Conservation (phyloP, 2,888 invertebrate genomes). For the Drosophila algonquin region DNA sequence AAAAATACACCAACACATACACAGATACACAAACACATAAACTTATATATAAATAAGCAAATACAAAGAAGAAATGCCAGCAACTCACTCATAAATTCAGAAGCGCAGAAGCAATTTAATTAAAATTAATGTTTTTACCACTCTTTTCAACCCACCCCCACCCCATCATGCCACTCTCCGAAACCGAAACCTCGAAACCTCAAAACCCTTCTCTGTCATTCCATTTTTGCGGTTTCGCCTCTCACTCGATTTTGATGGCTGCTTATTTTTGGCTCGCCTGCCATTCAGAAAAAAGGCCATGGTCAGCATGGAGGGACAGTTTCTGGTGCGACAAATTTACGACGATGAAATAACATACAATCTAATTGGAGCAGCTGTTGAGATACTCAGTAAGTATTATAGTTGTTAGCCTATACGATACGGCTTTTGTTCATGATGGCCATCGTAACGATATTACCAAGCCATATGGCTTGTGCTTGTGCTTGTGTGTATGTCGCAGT, state of each 20-base stretch:
- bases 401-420: conserved; percentile 25
- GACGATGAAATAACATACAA: conserved; percentile 98
- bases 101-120: conserved; percentile 73
- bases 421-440: background rate
- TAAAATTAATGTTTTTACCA: conserved; percentile 75
- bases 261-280: conserved; percentile 32
- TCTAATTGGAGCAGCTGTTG: conserved; percentile 95
- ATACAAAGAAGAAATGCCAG: conserved; percentile 32
- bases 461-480: conserved; percentile 11
- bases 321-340: conserved; percentile 96
- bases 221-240: conserved; percentile 51
- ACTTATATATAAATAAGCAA: conserved; percentile 16
- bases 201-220: conserved; percentile 28
- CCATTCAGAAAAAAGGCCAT: conserved; percentile 93
- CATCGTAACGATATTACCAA: background rate
- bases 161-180: conserved; percentile 27
- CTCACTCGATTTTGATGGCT: conserved; percentile 52
- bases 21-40: conserved; percentile 14
- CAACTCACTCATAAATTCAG: conserved; percentile 50
- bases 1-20: conserved; percentile 9
- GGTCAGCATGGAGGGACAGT: conserved; percentile 97
- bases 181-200: conserved; percentile 16
- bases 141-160: conserved; percentile 19
- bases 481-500: conserved; percentile 3
- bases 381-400: conserved; percentile 91